Percentiles rank a stretch among this genome's conserved stretches.
Evolutionary conservation across 2,888 invertebrate genomes (phyloP).

Genomic region (Microctonus brassicae): DNA sequence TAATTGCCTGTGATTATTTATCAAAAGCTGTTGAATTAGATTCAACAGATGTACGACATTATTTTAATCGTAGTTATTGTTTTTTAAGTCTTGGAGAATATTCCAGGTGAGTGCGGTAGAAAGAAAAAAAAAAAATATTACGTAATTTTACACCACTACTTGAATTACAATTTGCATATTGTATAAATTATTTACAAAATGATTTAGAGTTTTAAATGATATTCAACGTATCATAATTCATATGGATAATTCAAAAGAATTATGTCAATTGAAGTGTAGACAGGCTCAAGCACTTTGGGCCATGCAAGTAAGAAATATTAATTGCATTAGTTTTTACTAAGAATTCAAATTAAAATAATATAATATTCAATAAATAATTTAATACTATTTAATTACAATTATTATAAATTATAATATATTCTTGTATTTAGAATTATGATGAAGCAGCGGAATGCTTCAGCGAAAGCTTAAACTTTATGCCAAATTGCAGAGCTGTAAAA

Average conservation of each 20-base stretch:
- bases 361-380: too few relatives aligned
- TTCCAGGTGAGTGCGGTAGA: constrained; percentile 31
- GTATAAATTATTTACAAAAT: background rate
- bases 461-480: constrained; percentile 45
- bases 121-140: background rate
- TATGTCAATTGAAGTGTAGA: constrained; percentile 43
- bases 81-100: constrained; percentile 42
- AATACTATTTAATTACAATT: too few relatives aligned
- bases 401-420: too few relatives aligned
- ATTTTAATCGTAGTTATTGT: constrained; percentile 49
- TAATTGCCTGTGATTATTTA: constrained; percentile 40
- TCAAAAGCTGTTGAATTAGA: constrained; percentile 39
- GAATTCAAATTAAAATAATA: too few relatives aligned
- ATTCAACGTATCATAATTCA: constrained; percentile 36
- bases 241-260: constrained; percentile 22
- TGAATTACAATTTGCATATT: background rate
- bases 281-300: constrained; percentile 45
- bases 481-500: constrained; percentile 39
- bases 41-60: constrained; percentile 40
- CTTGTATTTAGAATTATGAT: constrained; percentile 34
- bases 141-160: background rate
- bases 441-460: constrained; percentile 45
- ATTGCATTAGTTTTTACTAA: background rate
- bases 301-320: constrained; percentile 38
- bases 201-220: constrained; percentile 45